These are phyloP conservation scores for Barnardius zonarius DNA, from an alignment of 2,113 vertebrate species.

Conservation along the genomic window DNA sequence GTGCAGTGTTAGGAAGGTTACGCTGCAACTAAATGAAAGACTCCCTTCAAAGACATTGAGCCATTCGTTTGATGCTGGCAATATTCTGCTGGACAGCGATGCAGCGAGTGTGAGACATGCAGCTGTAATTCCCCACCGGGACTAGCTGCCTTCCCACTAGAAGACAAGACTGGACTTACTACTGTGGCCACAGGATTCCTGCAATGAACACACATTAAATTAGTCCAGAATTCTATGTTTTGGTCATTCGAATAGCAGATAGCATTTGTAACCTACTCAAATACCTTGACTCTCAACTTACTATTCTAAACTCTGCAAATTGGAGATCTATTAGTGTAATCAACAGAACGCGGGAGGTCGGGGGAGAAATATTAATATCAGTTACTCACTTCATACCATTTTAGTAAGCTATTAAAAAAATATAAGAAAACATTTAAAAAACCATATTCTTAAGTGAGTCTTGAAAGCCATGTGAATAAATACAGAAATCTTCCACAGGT, in stretches of 20 bases:
- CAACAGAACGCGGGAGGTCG: background rate
- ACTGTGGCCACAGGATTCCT: background rate
- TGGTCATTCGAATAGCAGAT: background rate
- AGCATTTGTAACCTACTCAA: background rate
- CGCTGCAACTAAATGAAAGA: fast-evolving
- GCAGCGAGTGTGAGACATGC: fast-evolving
- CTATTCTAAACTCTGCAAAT: background rate
- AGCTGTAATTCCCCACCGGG: background rate
- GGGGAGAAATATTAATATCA: background rate
- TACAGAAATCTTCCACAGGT: background rate
- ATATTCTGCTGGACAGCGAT: background rate
- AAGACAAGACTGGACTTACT: background rate
- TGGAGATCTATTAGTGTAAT: background rate
- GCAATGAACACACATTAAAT: background rate
- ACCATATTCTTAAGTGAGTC: background rate
- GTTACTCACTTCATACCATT: background rate
- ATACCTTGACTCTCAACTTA: background rate
- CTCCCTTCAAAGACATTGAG: background rate
- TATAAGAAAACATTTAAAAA: background rate
- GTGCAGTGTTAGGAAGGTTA: background rate
- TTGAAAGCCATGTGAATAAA: background rate
- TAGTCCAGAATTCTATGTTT: background rate
- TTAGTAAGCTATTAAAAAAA: background rate
- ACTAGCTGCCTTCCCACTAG: background rate
- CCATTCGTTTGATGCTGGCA: fast-evolving